Percentiles rank a stretch among this genome's conserved stretches.
Evolutionary conservation across 2,888 invertebrate species (phyloP).

Genomic region (Andrena camellia): DNA sequence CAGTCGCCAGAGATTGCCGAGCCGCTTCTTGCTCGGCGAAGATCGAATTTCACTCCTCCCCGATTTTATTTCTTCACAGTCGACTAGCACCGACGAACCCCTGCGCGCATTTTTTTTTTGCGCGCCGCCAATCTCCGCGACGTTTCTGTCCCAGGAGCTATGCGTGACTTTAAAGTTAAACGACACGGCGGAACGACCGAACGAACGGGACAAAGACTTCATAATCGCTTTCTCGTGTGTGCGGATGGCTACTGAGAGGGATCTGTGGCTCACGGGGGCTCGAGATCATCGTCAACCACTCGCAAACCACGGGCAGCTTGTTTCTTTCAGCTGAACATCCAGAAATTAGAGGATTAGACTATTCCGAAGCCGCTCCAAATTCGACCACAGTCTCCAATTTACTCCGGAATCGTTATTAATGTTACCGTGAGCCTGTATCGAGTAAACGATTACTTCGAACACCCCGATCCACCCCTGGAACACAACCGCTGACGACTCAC

Average conservation of each 20-base stretch:
- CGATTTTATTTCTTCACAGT: constrained; percentile 36
- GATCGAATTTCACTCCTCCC: constrained; percentile 34
- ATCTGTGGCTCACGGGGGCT: not conserved
- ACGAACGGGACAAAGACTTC: not conserved
- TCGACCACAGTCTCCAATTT: not conserved
- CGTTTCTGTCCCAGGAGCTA: not conserved
- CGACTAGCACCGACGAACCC: constrained; percentile 45
- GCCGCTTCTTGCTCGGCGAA: constrained; percentile 29
- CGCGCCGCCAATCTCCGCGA: not conserved
- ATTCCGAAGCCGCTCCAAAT: not conserved
- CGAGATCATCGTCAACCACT: no score
- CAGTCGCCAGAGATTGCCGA: constrained; percentile 42
- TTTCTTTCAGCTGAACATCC: not conserved
- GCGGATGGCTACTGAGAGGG: not conserved
- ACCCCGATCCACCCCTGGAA: not conserved
- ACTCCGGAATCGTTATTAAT: not conserved
- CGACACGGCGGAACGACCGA: constrained; percentile 13
- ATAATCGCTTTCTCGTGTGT: not conserved
- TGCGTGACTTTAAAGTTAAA: constrained; percentile 3
- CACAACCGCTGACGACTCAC: not conserved
- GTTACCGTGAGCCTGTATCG: not conserved
- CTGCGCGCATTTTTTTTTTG: constrained; percentile 7
- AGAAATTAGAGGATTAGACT: not conserved
- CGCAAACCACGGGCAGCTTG: no score
- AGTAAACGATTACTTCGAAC: not conserved